phyloP scores from a whole-genome alignment of 2,797 vertebrate genomes.

The Poeciliopsis turneri region DNA sequence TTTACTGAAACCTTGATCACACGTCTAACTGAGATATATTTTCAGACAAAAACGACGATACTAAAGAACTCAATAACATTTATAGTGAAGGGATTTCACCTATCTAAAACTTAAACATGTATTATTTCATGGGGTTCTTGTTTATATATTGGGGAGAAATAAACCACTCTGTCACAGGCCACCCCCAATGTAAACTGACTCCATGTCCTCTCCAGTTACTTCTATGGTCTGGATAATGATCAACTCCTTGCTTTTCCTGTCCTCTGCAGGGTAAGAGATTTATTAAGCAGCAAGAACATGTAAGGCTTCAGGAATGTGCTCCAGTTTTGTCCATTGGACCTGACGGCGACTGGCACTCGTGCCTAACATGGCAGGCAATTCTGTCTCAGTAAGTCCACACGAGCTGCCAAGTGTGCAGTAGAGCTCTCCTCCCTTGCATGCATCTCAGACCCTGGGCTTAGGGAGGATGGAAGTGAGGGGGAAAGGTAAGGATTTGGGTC shows the following conservation, averaged over 20 bases:
- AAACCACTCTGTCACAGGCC: conserved; percentile 39
- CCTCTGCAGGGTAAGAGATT: conserved; percentile 49
- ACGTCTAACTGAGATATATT: background rate
- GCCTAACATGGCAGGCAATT: conserved; percentile 55
- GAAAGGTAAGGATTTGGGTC: conserved; percentile 46
- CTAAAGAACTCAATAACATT: background rate
- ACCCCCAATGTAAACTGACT: conserved; percentile 55
- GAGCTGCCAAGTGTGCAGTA: conserved; percentile 45
- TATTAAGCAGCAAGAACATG: conserved; percentile 61
- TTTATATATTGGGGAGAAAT: conserved; percentile 24
- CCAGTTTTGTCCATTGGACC: conserved; percentile 59
- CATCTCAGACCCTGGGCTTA: conserved; percentile 38
- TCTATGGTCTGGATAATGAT: conserved; percentile 64
- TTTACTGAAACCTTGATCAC: background rate
- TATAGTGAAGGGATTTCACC: background rate
- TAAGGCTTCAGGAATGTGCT: conserved; percentile 70
- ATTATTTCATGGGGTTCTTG: background rate
- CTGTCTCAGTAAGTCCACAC: conserved; percentile 48
- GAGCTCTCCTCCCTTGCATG: conserved; percentile 41
- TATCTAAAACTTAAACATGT: background rate
- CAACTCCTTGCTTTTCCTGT: conserved; percentile 51
- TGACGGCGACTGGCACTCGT: conserved; percentile 64
- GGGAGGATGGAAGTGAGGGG: conserved; percentile 41
- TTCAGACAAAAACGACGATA: background rate
- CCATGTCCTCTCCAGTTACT: conserved; percentile 56